phyloP scores from a whole-genome alignment of 2,113 vertebrate genomes.

The Chionomys nivalis region DNA sequence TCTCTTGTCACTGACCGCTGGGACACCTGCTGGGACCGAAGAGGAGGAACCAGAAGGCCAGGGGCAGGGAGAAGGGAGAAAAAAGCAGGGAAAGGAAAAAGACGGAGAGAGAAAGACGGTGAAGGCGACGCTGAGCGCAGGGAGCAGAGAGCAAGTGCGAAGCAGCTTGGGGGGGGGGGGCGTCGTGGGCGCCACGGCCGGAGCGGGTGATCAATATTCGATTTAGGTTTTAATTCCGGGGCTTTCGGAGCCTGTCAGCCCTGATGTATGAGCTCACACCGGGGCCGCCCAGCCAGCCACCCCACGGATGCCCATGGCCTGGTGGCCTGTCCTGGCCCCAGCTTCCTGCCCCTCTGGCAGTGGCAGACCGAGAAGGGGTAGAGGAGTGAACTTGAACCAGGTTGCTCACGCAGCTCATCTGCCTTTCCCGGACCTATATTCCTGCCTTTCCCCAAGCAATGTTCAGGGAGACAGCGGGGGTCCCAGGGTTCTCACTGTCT shows the following conservation, averaged over 20 bases:
- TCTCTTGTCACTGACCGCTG: constrained; percentile 23
- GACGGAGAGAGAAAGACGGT: constrained; percentile 63
- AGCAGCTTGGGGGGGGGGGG: constrained; percentile 68
- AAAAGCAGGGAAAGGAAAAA: not conserved
- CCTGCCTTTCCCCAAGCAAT: not conserved
- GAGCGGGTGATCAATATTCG: constrained; percentile 97
- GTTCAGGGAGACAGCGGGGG: not conserved
- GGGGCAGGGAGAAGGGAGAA: not conserved
- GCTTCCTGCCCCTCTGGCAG: constrained; percentile 37
- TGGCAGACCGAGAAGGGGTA: not conserved
- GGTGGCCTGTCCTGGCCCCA: constrained; percentile 72
- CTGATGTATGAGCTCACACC: constrained; percentile 94
- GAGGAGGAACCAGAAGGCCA: constrained; percentile 15
- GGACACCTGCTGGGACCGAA: not conserved
- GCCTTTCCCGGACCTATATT: not conserved
- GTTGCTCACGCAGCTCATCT: not conserved
- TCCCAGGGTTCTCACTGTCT: not conserved
- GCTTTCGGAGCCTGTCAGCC: constrained; percentile 98
- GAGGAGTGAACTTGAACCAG: not conserved
- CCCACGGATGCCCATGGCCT: constrained; percentile 78
- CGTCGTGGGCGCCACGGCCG: constrained; percentile 71
- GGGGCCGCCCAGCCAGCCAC: constrained; percentile 80
- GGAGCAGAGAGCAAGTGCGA: constrained; percentile 67
- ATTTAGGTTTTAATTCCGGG: constrained; percentile 99
- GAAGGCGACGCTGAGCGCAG: not conserved